Evolutionary conservation across 2,113 vertebrate genomes (phyloP), one percentile per base, ranked within the genome.

Genomic region (Phalacrocorax aristotelis): DNA sequence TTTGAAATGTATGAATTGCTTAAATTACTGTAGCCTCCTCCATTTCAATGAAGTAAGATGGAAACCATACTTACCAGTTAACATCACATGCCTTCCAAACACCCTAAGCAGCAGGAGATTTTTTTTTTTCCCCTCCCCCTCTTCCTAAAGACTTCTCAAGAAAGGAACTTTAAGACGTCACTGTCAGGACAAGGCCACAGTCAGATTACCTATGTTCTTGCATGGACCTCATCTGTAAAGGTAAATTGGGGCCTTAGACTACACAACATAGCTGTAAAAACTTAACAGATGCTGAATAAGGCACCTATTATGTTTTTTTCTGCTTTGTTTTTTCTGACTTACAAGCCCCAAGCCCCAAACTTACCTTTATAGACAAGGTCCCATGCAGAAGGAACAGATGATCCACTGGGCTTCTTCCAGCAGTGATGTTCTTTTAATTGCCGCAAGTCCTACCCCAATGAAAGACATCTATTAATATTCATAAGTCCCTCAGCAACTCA

Each of bases 301-400:
- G 97, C 97, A 97, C 96, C 97, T 97, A 96, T 97, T 97, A 97
- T 89, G 96, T 96, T 97, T 97, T 97, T 96, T 92, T 80, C 71
- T 92, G 90, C 94, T 94, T 96, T 92, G 79, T 90, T 94, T 95
- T 95, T 92, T 91, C 87, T 84, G 1, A 96, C 22, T 96, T 95
- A 91, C 12, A 87, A 95, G 97, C 81, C 97, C 95, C 95, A 96
- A 96, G 94, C 69, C 96, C 87, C 96, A 97, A 96, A 97, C 97
- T 97, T 97, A 97, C 96, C 97, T 97, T 97, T 97, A 95, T 95
- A 97, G 97, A 97, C 96, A 97, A 97, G 96, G 96, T 95, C 83
- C 96, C 91, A 97, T 97, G 96, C 97, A 97, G 96, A 95, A 95
- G 93, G 87, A 92, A 97, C 86, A 95, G 96, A 85, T 91, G 96